These are phyloP conservation scores for Hyperoodon ampullatus DNA, from an alignment of 2,113 vertebrate genomes.

Conservation along the genomic window DNA sequence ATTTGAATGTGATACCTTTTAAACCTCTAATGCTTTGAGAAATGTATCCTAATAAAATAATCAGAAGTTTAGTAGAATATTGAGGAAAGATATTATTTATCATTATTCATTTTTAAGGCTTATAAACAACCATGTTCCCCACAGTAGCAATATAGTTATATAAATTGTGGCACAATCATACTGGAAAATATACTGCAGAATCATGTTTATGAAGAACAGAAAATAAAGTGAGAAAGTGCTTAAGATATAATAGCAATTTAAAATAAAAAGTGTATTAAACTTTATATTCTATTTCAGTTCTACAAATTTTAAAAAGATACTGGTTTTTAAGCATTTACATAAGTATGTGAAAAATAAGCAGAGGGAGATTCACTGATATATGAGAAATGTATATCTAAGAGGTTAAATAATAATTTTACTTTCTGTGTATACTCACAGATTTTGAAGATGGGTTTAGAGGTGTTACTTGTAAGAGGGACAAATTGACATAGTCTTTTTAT, in stretches of 20 bases:
- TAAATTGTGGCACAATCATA: not conserved
- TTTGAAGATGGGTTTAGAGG: not conserved
- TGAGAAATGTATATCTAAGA: not conserved
- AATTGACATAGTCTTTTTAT: not conserved
- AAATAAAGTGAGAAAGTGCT: not conserved
- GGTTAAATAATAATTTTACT: not conserved
- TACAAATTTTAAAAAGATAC: not conserved
- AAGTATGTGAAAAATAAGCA: not conserved
- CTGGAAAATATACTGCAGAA: not conserved
- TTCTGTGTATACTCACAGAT: not conserved
- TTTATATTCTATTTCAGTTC: not conserved
- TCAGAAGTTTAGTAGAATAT: not conserved
- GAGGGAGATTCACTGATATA: not conserved
- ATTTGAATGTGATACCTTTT: not conserved
- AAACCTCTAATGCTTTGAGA: not conserved
- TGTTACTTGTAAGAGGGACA: slow-evolving; percentile 1
- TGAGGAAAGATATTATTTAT: not conserved
- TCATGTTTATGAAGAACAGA: slow-evolving; percentile 7
- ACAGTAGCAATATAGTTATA: not conserved
- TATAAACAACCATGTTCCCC: not conserved
- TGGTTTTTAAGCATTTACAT: not conserved
- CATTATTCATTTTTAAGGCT: not conserved
- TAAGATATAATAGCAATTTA: not conserved
- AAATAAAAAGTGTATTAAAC: not conserved
- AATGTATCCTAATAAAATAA: slow-evolving; percentile 16